Evolutionary conservation across 2,797 vertebrate genomes (phyloP).

Genomic region (Cirrhinus mrigala): DNA sequence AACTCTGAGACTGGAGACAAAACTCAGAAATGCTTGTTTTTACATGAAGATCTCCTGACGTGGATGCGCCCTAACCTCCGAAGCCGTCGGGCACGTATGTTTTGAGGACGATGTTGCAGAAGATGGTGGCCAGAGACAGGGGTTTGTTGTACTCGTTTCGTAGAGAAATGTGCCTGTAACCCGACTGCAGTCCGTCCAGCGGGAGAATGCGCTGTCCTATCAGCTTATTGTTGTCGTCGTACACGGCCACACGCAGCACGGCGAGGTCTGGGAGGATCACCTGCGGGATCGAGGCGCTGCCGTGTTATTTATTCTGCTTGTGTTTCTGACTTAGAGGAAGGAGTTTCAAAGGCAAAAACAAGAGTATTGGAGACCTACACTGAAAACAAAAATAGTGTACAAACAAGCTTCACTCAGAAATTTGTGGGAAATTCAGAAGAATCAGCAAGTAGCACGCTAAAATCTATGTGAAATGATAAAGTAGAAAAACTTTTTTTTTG

Average conservation of each 20-base stretch:
- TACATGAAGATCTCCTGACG: neutral
- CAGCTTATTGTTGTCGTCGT: conserved; percentile 86
- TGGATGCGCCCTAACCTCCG: conserved; percentile 78
- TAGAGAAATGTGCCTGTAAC: conserved; percentile 88
- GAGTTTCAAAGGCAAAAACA: neutral
- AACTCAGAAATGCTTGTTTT: neutral
- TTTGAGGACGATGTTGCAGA: conserved; percentile 90
- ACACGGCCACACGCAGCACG: conserved; percentile 87
- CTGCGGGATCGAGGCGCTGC: conserved; percentile 64
- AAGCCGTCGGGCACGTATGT: conserved; percentile 89
- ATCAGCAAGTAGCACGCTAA: neutral
- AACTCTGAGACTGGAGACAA: neutral
- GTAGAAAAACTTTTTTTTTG: neutral
- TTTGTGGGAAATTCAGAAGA: neutral
- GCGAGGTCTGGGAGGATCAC: conserved; percentile 90
- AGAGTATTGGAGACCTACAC: neutral
- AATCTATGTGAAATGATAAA: neutral
- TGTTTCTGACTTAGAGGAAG: neutral
- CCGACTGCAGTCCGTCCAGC: conserved; percentile 87
- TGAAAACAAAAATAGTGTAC: neutral
- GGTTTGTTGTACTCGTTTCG: conserved; percentile 90
- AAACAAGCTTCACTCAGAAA: neutral
- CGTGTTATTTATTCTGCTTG: conserved; percentile 35
- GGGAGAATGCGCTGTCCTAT: conserved; percentile 89
- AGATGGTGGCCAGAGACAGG: conserved; percentile 86